Base-by-base conservation (phyloP, 23 tunicate species). In the Ciona savignyi region DNA sequence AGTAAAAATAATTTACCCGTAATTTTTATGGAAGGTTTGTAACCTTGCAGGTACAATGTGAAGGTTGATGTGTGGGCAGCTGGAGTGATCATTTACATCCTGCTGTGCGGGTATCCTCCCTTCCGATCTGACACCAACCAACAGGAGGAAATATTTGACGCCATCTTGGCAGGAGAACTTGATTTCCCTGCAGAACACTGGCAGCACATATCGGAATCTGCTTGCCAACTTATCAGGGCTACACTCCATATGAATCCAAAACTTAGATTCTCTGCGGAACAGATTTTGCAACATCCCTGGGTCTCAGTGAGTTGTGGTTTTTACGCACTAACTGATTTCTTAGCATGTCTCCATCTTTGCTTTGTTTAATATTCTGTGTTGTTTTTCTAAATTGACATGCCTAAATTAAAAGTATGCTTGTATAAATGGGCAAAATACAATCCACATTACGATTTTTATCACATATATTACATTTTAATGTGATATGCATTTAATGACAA, bases 41-140 rank as follows among this genome's bases (percentile, higher is more conserved):
- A n/a, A n/a, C n/a, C n/a, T 1, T 29, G 33, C 23, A 72, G 76
- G 32, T 91, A 91, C 33, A 86, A 86, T 19, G 33, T 81, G 22
- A 80, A 91, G 71, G 97, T 91, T 27, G 97, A 91, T 65, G 83
- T 91, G 60, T 91, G 97, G 97, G 97, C 97, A 1, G 80, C 97
- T 9, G 97, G 97, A 68, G 79, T 91, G 60, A 91, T 91, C 76
- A 80, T 82, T 15, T 91, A 91, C 75, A 80, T 91, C 61, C 79
- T 91, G 24, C 83, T 91, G 28, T 91, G 86, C 70, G 97, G 97
- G 6, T 91, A 72, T 74, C 97, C 97, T 67, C 97, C 97, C 11
- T 90, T 90, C 64, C 80, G 84, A 26, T 83, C 97, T 27, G 82
- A 62, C 32, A 68, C 60, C 2, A 82, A 88, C 72, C 33, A 65